Evolutionary conservation across 2,113 vertebrate genomes (phyloP).

Genomic region (Anser brachyrhynchus): DNA sequence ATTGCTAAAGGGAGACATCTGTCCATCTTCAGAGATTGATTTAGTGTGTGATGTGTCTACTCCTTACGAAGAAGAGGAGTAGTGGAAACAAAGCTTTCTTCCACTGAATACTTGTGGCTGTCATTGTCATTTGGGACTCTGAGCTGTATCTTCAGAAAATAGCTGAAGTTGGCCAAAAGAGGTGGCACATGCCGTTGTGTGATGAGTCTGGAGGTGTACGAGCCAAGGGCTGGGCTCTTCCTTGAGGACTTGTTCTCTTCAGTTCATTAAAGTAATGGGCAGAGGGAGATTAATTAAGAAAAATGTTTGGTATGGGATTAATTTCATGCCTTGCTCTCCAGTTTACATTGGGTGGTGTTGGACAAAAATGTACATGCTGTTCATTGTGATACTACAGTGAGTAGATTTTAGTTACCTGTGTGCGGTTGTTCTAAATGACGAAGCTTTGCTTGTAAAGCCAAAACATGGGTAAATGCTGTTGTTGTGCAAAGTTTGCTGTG

Average conservation of each 20-base stretch:
- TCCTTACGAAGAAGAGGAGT: neutral
- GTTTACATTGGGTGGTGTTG: neutral
- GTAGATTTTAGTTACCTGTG: neutral
- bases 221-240: neutral
- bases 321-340: neutral
- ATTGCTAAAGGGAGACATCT: neutral
- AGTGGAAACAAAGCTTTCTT: neutral
- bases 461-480: neutral
- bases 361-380: neutral
- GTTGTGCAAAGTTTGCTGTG: neutral
- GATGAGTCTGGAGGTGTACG: neutral
- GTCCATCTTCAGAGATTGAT: neutral
- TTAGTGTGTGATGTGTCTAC: neutral
- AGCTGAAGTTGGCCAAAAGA: neutral
- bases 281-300: neutral
- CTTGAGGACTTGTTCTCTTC: neutral
- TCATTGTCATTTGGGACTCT: neutral
- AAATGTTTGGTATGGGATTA: constrained; percentile 2
- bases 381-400: neutral
- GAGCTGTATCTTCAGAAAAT: neutral
- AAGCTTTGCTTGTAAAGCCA: neutral
- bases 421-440: neutral
- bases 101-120: neutral
- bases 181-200: fast-evolving
- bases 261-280: constrained; percentile 7